These are phyloP conservation scores for Spodoptera frugiperda DNA, from an alignment of 1,140 invertebrate genomes.

Conservation along the genomic window DNA sequence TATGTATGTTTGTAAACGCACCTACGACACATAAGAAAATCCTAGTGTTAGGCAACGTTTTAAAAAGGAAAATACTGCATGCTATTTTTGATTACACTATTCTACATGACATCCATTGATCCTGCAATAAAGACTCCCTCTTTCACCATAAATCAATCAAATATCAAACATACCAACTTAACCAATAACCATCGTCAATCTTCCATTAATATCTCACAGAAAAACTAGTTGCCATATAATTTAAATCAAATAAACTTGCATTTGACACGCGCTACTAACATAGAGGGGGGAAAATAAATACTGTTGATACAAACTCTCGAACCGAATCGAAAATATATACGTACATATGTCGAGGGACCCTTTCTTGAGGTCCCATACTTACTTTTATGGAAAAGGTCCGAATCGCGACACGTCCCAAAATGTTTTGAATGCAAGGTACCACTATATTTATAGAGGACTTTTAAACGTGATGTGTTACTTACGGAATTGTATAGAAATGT, in stretches of 20 bases:
- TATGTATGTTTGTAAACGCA: too few relatives aligned
- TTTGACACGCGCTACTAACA: neutral
- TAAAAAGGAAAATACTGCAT: too few relatives aligned
- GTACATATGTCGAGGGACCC: constrained; percentile 1
- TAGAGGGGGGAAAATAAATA: constrained; percentile 6
- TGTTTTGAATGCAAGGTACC: constrained; percentile 3
- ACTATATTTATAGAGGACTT: neutral
- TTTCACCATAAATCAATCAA: too few relatives aligned
- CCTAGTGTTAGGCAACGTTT: too few relatives aligned
- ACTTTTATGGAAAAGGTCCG: constrained; percentile 8
- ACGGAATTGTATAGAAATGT: neutral
- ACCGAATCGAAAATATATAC: neutral
- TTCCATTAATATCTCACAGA: too few relatives aligned
- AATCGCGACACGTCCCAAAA: constrained; percentile 1
- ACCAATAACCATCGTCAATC: too few relatives aligned
- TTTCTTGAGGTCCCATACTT: neutral
- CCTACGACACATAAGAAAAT: too few relatives aligned
- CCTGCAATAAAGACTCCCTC: too few relatives aligned
- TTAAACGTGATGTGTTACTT: neutral
- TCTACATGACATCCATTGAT: too few relatives aligned
- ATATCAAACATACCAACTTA: too few relatives aligned
- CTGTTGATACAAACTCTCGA: constrained; percentile 2
- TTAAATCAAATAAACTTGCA: neutral
- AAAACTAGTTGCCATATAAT: neutral
- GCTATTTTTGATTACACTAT: too few relatives aligned